These are phyloP conservation scores for Patagioenas fasciata DNA, from an alignment of 2,113 vertebrate genomes.

Conservation along the genomic window DNA sequence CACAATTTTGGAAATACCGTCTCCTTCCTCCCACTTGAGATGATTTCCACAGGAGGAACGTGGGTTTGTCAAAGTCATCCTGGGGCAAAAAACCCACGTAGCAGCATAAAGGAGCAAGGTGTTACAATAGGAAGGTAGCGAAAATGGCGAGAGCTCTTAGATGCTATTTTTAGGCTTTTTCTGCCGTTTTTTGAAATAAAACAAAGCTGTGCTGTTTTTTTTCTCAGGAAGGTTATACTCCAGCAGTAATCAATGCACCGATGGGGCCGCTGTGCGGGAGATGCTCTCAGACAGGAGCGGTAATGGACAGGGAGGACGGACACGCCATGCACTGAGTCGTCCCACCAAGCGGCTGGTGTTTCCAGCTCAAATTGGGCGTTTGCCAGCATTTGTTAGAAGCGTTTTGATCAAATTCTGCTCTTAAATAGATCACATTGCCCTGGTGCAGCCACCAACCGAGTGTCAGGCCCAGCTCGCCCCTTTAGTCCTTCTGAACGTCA, in stretches of 20 bases:
- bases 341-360: background rate
- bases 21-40: background rate
- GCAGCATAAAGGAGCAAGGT: background rate
- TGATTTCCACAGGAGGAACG: background rate
- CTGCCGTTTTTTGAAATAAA: constrained; percentile 36
- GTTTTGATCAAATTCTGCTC: background rate
- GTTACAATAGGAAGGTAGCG: background rate
- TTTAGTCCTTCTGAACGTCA: background rate
- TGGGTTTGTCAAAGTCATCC: constrained; percentile 5
- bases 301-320: constrained; percentile 13
- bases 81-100: background rate
- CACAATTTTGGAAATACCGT: background rate
- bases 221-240: background rate
- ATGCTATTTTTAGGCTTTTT: constrained; percentile 29
- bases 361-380: background rate
- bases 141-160: background rate
- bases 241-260: constrained; percentile 18
- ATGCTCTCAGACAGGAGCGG: background rate
- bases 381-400: background rate
- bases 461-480: background rate
- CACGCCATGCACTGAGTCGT: background rate
- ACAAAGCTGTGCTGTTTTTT: background rate
- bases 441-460: background rate
- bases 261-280: constrained; percentile 1
- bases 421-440: background rate